Evolutionary conservation across 2,113 vertebrate genomes (phyloP).

Genomic region (Oncorhynchus clarkii): DNA sequence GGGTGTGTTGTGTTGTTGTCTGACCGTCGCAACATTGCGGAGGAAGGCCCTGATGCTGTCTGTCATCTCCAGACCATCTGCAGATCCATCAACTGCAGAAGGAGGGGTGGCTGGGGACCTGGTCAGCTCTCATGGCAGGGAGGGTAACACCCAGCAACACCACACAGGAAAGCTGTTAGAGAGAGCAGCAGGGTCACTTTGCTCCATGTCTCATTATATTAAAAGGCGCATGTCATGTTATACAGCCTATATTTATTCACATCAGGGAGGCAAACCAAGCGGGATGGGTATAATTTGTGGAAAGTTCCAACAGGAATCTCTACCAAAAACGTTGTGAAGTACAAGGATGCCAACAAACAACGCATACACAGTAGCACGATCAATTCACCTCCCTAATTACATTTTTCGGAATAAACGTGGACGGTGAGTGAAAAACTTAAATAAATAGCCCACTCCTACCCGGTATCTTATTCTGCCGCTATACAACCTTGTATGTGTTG

Average conservation of each 20-base stretch:
- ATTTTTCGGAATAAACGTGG: no score
- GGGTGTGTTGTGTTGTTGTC: conserved; percentile 30
- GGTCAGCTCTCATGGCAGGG: conserved; percentile 83
- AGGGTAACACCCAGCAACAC: conserved; percentile 53
- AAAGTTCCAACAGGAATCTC: no score
- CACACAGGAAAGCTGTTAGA: not conserved
- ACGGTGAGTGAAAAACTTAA: no score
- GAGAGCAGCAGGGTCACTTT: not conserved
- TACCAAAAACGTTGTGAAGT: no score
- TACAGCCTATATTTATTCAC: no score
- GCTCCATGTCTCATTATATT: not conserved
- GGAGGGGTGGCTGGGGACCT: conserved; percentile 65
- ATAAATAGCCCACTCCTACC: no score
- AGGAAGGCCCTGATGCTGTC: conserved; percentile 96
- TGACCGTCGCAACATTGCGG: conserved; percentile 91
- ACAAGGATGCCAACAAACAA: not conserved
- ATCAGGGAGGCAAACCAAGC: no score
- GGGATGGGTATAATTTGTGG: no score
- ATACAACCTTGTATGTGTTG: no score
- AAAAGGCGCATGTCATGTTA: not conserved
- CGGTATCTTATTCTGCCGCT: no score
- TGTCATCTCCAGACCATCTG: conserved; percentile 85
- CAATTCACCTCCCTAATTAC: not conserved
- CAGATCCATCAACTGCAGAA: conserved; percentile 86
- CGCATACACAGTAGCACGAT: no score